Percentiles rank a stretch among this genome's conserved stretches.
Conservation (phyloP, 2,888 invertebrate species). For the Campaea margaritaria region DNA sequence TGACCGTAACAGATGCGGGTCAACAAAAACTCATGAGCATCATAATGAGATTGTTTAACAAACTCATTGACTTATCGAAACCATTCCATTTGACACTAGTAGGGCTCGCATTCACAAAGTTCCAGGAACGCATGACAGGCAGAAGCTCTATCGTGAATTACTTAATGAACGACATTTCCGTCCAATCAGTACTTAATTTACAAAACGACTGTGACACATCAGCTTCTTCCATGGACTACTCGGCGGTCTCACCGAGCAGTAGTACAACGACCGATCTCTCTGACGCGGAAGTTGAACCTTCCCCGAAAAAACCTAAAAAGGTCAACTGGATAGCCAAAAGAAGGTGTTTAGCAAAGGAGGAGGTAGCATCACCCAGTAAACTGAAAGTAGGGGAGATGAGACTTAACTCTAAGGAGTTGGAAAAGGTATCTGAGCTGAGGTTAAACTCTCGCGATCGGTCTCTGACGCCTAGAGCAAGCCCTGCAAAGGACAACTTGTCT, state of each 20-base stretch:
- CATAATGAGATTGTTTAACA: conserved; percentile 91
- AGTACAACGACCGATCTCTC: conserved; percentile 86
- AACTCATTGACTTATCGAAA: conserved; percentile 89
- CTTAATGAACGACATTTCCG: conserved; percentile 91
- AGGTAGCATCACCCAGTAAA: conserved; percentile 89
- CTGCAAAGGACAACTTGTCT: conserved; percentile 74
- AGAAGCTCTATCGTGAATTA: conserved; percentile 90
- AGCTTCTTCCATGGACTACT: conserved; percentile 77
- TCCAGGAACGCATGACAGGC: conserved; percentile 89
- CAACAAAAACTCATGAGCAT: conserved; percentile 88
- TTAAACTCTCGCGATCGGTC: conserved; percentile 77
- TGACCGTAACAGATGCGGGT: conserved; percentile 81
- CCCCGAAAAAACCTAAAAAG: conserved; percentile 89
- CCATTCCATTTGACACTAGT: conserved; percentile 92
- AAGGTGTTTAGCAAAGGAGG: conserved; percentile 77
- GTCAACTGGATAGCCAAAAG: conserved; percentile 81
- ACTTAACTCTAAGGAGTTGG: conserved; percentile 87
- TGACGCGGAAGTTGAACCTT: conserved; percentile 89
- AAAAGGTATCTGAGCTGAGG: conserved; percentile 81
- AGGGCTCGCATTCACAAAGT: conserved; percentile 93
- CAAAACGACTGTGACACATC: conserved; percentile 84
- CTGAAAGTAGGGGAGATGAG: conserved; percentile 88
- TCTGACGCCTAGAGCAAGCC: conserved; percentile 77
- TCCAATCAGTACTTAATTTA: conserved; percentile 90
- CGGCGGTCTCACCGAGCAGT: conserved; percentile 78